Conservation (phyloP, 2,888 invertebrate species). For the Gibbula magus region DNA sequence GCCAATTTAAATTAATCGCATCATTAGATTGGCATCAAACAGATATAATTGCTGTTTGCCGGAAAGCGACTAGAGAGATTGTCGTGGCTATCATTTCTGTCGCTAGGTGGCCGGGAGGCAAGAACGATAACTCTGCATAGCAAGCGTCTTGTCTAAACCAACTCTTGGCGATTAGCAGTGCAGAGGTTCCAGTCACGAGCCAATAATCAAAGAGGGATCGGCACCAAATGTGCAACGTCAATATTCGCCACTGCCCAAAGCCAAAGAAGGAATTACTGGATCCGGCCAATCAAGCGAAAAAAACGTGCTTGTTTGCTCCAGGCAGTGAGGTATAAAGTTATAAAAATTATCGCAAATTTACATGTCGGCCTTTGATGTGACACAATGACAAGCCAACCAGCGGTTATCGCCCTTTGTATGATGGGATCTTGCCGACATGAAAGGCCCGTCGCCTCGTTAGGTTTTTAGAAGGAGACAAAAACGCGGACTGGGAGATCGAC, state of each 20-base stretch:
- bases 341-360: slow-evolving; percentile 13
- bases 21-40: slow-evolving; percentile 2
- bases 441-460: not conserved
- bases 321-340: slow-evolving; percentile 10
- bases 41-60: not conserved
- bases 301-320: not conserved
- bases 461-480: slow-evolving; percentile 6
- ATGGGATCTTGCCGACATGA: not conserved
- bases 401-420: not conserved
- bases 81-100: not conserved
- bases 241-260: not conserved
- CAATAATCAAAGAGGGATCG: not conserved
- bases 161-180: not conserved
- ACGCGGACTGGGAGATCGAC: not conserved
- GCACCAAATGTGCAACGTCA: slow-evolving; percentile 6
- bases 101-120: not conserved
- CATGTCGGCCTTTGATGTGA: slow-evolving; percentile 1
- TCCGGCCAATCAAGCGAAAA: not conserved
- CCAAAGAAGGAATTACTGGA: not conserved
- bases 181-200: not conserved
- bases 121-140: not conserved
- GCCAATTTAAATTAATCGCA: slow-evolving; percentile 10
- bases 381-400: slow-evolving; percentile 1
- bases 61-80: not conserved
- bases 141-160: too few relatives aligned